phyloP scores from a whole-genome alignment of 2,113 vertebrate genomes.

The Phyllopteryx taeniolatus region DNA sequence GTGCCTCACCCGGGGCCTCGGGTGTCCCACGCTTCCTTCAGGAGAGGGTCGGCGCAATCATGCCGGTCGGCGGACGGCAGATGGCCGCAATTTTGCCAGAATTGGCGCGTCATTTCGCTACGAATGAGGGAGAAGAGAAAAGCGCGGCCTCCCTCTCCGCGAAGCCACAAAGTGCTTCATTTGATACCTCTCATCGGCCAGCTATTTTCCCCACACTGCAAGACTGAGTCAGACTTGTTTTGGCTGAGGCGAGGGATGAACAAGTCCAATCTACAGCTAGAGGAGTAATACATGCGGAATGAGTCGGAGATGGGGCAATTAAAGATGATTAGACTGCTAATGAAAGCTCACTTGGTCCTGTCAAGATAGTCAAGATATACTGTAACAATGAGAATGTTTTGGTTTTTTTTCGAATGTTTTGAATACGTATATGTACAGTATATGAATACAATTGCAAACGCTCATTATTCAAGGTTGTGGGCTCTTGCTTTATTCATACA shows the following conservation, averaged over 20 bases:
- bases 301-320: not conserved
- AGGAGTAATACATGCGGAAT: too few relatives aligned
- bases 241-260: not conserved
- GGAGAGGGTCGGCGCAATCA: conserved; percentile 5
- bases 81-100: conserved; percentile 65
- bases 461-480: too few relatives aligned
- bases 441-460: too few relatives aligned
- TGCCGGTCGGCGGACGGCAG: conserved; percentile 51
- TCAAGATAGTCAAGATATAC: not conserved
- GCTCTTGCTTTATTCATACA: too few relatives aligned
- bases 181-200: conserved; percentile 44
- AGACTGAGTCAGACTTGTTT: conserved; percentile 5
- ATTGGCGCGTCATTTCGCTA: conserved; percentile 64
- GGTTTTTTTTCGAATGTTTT: too few relatives aligned
- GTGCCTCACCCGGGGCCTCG: conserved; percentile 25
- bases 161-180: conserved; percentile 44
- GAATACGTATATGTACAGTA: too few relatives aligned
- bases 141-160: conserved; percentile 35
- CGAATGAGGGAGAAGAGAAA: conserved; percentile 56
- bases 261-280: not conserved
- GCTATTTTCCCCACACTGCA: conserved; percentile 21
- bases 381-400: too few relatives aligned
- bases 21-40: conserved; percentile 8
- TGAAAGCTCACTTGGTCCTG: not conserved
- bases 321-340: conserved; percentile 7